These are phyloP conservation scores for Karalla daura DNA, from an alignment of 2,797 vertebrate species.

Conservation along the genomic window DNA sequence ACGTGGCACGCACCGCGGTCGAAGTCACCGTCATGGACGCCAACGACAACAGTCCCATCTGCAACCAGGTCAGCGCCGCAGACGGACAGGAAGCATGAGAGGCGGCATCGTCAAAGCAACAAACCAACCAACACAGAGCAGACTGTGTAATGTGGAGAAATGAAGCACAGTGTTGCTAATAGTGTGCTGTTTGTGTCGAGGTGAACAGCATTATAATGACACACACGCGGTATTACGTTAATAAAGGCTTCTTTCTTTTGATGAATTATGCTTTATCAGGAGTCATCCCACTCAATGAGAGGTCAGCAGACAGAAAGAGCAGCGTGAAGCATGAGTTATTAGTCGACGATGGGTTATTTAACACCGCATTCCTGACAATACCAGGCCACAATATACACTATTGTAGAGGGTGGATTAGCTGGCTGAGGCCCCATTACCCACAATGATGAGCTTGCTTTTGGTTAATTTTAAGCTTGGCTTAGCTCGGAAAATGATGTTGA, in stretches of 20 bases:
- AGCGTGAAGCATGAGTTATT: background rate
- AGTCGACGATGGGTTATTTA: background rate
- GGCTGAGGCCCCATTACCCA: background rate
- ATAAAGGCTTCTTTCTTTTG: no score
- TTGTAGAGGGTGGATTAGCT: background rate
- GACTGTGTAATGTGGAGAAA: background rate
- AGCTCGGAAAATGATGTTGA: conserved; percentile 5
- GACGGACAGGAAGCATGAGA: conserved; percentile 5
- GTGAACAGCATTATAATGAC: no score
- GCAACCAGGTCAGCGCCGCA: conserved; percentile 89
- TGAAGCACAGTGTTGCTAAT: background rate
- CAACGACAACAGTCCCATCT: conserved; percentile 96
- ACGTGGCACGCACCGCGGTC: conserved; percentile 89
- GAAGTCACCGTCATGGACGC: conserved; percentile 96
- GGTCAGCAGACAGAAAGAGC: background rate
- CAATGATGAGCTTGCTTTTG: conserved; percentile 9
- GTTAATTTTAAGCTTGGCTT: conserved; percentile 7
- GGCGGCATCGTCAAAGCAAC: conserved; percentile 16
- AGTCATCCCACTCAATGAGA: background rate
- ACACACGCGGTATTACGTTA: no score
- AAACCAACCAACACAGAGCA: conserved; percentile 5
- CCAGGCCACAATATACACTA: background rate
- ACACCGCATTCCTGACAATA: background rate
- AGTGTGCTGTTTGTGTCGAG: conserved; percentile 3
- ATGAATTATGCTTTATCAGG: no score